These are phyloP conservation scores for Drosophila atripex DNA, from an alignment of 2,888 invertebrate genomes.

Conservation along the genomic window DNA sequence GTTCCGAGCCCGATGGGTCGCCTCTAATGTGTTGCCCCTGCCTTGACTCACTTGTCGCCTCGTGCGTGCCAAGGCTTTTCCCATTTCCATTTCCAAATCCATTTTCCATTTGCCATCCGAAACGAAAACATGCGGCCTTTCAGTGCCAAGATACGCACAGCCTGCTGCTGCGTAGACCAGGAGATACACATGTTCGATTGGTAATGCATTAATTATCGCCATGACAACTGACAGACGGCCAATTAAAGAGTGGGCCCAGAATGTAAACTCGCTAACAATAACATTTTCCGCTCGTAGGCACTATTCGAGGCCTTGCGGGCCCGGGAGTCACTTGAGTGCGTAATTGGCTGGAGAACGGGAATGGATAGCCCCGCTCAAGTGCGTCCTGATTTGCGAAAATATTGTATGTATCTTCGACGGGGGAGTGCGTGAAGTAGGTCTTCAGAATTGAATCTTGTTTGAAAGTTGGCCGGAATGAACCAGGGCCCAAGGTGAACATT, in stretches of 20 bases:
- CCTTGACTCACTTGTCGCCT: constrained; percentile 32
- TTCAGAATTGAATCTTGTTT: neutral
- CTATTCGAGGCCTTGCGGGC: constrained; percentile 7
- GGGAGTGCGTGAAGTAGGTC: neutral
- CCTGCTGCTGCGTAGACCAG: constrained; percentile 10
- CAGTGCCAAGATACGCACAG: constrained; percentile 65
- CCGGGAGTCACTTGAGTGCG: constrained; percentile 40
- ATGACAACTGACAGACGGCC: constrained; percentile 78
- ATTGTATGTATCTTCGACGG: constrained; percentile 7
- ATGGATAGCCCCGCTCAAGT: constrained; percentile 51
- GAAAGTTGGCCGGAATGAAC: neutral
- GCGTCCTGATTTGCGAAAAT: constrained; percentile 24
- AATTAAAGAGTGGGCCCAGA: constrained; percentile 65
- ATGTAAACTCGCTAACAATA: constrained; percentile 61
- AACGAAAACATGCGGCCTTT: constrained; percentile 46
- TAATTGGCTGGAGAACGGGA: constrained; percentile 55
- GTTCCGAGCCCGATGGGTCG: neutral
- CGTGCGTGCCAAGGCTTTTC: constrained; percentile 13
- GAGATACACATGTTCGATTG: constrained; percentile 65
- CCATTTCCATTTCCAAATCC: constrained; percentile 19
- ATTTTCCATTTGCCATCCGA: constrained; percentile 15
- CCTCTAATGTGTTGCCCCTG: constrained; percentile 26
- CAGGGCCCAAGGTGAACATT: neutral
- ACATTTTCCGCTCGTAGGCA: constrained; percentile 9
- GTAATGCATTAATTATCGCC: constrained; percentile 73